Base-by-base conservation (phyloP, 2,888 invertebrate species). In the Esperia sulphurella region DNA sequence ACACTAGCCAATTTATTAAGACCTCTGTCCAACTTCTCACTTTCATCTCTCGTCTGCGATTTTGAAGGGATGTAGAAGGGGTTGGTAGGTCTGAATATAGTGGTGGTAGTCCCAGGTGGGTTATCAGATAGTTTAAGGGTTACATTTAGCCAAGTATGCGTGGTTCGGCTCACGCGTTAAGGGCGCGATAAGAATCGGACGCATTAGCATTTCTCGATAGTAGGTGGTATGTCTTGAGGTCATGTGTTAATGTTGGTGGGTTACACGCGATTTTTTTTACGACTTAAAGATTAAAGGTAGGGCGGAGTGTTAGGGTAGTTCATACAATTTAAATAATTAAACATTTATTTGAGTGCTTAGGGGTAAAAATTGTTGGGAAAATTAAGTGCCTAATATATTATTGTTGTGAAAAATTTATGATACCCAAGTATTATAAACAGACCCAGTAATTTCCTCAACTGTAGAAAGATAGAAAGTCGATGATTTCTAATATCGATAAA, bases 121-220 rank as follows among this genome's bases (percentile, higher is more conserved):
- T 85, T 82, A 87, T 88, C 86, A 77, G 86, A 83, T 86, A 82
- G 78, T 70, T 80, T 75, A 81, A 83, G 85, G 84, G 85, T 86
- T 84, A 84, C 79, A 77, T 82, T 84, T 79, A 76, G 72, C 69
- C 70, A 68, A 70, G 70, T 83, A 83, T 79, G 86, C 87, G 83
- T 86, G 85, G 86, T 79, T 76, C 69, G 75, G 73, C 75, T 77
- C 79, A 85, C 85, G 84, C 84, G 84, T 81, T 80, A 72, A 69
- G 66, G 67, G 52, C 43, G 48, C 58, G 86, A 87, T 86, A 69
- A 75, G n/a, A 55, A 87, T 86, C 85, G 57, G 60, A 66, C 66
- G 71, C 79, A 86, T 86, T 87, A 84, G 82, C 86, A 87, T 85
- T 83, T 84, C 78, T 80, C 77, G 75, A 71, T 78, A 77, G 77